phyloP scores from a whole-genome alignment of 1,140 invertebrate species.

The Halyomorpha halys region DNA sequence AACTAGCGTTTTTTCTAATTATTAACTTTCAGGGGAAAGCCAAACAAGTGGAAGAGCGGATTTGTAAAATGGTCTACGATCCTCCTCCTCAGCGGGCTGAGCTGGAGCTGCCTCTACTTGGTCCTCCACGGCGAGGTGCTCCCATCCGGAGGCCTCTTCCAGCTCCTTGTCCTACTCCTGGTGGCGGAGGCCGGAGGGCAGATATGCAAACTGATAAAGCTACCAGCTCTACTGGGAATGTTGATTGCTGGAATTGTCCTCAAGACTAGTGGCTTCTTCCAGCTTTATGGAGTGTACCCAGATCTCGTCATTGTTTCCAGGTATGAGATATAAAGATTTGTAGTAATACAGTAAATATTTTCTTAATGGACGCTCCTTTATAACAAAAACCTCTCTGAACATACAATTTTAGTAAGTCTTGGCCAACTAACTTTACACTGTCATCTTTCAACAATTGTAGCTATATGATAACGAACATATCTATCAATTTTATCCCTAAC shows the following conservation, averaged over 20 bases:
- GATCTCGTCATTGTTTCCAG: conserved; percentile 28
- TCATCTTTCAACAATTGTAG: too few species aligned
- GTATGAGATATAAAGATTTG: too few species aligned
- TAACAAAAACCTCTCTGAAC: too few species aligned
- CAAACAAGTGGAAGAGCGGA: background rate
- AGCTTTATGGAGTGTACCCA: conserved; percentile 27
- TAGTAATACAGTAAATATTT: too few species aligned
- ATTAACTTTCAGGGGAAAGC: background rate
- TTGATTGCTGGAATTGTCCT: conserved; percentile 29
- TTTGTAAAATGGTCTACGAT: background rate
- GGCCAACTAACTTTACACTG: too few species aligned
- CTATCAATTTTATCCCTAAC: too few species aligned
- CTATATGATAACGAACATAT: too few species aligned
- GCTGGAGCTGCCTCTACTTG: conserved; percentile 40
- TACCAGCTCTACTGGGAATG: conserved; percentile 32
- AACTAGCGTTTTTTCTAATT: too few species aligned
- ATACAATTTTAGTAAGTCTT: too few species aligned
- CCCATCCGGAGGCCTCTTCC: conserved; percentile 63
- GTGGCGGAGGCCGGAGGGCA: conserved; percentile 25
- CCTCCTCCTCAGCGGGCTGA: conserved; percentile 4
- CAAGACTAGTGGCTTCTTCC: conserved; percentile 28
- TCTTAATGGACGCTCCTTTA: too few species aligned
- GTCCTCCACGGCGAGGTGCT: conserved; percentile 61
- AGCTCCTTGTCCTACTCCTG: conserved; percentile 45
- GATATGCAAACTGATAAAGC: conserved; percentile 13